Conservation (phyloP, 1,140 invertebrate genomes). For the Cyclargus thomasi region DNA sequence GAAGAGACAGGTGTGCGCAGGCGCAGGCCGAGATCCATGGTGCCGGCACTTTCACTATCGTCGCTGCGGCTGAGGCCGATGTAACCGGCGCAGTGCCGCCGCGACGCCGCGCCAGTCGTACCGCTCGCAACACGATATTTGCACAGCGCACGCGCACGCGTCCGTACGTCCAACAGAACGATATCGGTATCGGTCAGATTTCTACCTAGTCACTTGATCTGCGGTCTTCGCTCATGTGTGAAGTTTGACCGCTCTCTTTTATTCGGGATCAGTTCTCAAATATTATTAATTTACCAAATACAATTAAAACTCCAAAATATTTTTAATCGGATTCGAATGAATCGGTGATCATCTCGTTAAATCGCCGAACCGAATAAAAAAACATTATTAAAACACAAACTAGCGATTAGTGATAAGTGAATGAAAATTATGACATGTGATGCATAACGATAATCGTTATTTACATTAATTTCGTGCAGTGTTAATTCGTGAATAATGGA, state of each 20-base stretch:
- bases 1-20: constrained; percentile 47
- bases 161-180: background rate
- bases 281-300: background rate
- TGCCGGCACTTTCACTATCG: constrained; percentile 68
- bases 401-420: background rate
- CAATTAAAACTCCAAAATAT: no score
- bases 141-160: background rate
- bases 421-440: background rate
- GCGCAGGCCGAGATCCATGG: constrained; percentile 50
- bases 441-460: background rate
- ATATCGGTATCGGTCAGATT: background rate
- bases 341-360: background rate
- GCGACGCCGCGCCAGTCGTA: constrained; percentile 55
- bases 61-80: constrained; percentile 42
- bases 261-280: background rate
- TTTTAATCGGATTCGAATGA: background rate
- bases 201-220: constrained; percentile 2
- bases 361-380: background rate
- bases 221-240: background rate
- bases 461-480: constrained; percentile 1
- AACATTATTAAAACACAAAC: background rate
- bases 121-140: constrained; percentile 28
- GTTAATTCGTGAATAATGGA: background rate
- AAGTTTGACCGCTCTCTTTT: background rate
- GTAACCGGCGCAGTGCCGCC: constrained; percentile 52